Conservation (phyloP, 2,113 vertebrate genomes). For the Gobio gobio region DNA sequence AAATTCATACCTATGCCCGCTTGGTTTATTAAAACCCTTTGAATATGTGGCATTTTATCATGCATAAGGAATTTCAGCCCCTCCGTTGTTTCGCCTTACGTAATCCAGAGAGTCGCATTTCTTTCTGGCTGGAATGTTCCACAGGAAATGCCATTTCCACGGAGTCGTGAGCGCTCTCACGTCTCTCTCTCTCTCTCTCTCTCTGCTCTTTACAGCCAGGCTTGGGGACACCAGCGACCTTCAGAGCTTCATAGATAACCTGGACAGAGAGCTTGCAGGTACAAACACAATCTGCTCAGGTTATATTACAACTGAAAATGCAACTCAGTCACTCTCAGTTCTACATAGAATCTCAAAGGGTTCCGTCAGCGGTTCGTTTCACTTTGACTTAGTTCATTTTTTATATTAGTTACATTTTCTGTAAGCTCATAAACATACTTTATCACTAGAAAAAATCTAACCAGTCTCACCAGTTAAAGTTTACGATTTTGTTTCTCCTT, state of each 20-base stretch:
- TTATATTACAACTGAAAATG: not conserved
- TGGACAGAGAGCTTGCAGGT: constrained; percentile 94
- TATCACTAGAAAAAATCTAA: too few relatives aligned
- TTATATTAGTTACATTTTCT: too few relatives aligned
- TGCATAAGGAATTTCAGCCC: constrained; percentile 26
- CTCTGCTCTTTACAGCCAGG: constrained; percentile 80
- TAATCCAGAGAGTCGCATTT: constrained; percentile 61
- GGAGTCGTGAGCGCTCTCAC: constrained; percentile 61
- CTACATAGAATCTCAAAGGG: too few relatives aligned
- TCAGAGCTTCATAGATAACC: constrained; percentile 93
- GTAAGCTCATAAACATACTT: too few relatives aligned
- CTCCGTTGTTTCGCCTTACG: constrained; percentile 43
- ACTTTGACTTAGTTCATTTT: too few relatives aligned
- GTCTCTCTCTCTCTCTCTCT: constrained; percentile 54
- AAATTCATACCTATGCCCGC: not conserved
- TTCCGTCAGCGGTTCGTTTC: too few relatives aligned
- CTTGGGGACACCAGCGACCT: constrained; percentile 93
- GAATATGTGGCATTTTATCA: constrained; percentile 31
- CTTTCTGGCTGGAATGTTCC: constrained; percentile 54
- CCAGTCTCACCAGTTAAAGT: too few relatives aligned
- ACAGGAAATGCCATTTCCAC: constrained; percentile 70
- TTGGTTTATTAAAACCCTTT: constrained; percentile 13
- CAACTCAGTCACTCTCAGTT: not conserved
- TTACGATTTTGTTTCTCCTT: too few relatives aligned
- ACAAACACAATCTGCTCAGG: constrained; percentile 59